phyloP scores from a whole-genome alignment of 2,888 invertebrate species.

The Volucella bombylans region DNA sequence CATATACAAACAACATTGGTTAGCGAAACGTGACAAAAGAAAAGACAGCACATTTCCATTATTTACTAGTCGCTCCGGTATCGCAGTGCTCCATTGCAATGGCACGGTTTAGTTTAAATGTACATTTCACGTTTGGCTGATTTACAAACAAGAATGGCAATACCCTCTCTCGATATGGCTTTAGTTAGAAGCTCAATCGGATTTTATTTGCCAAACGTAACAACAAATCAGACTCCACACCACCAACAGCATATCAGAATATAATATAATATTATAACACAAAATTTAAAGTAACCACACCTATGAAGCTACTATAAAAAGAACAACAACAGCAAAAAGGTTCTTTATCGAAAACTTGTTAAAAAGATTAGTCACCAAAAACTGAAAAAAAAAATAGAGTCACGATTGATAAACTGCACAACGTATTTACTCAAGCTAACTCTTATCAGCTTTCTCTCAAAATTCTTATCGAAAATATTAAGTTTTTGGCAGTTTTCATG shows the following conservation, averaged over 20 bases:
- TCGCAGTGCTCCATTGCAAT: not conserved
- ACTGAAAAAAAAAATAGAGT: conserved; percentile 5
- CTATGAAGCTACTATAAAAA: conserved; percentile 48
- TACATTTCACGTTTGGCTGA: conserved; percentile 40
- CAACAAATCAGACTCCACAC: too few species aligned
- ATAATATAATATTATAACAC: conserved; percentile 15
- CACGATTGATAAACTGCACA: conserved; percentile 4
- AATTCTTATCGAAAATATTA: conserved; percentile 43
- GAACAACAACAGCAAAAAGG: conserved; percentile 27
- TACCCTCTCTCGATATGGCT: not conserved
- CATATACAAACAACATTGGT: too few species aligned
- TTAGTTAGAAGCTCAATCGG: not conserved
- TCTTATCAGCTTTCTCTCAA: conserved; percentile 49
- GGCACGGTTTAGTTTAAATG: conserved; percentile 18
- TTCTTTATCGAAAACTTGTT: conserved; percentile 69
- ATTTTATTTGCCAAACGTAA: not conserved
- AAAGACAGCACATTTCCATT: not conserved
- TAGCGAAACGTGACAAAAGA: too few species aligned
- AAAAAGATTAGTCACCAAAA: conserved; percentile 65
- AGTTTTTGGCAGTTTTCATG: not conserved
- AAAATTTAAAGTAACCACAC: conserved; percentile 54
- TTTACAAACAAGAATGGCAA: conserved; percentile 22
- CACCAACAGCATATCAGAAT: conserved; percentile 7
- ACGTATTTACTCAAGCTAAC: conserved; percentile 10
- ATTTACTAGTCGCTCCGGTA: not conserved